These are phyloP conservation scores for Liopterus haemorrhoidalis DNA, from an alignment of 2,888 invertebrate species.

Conservation along the genomic window DNA sequence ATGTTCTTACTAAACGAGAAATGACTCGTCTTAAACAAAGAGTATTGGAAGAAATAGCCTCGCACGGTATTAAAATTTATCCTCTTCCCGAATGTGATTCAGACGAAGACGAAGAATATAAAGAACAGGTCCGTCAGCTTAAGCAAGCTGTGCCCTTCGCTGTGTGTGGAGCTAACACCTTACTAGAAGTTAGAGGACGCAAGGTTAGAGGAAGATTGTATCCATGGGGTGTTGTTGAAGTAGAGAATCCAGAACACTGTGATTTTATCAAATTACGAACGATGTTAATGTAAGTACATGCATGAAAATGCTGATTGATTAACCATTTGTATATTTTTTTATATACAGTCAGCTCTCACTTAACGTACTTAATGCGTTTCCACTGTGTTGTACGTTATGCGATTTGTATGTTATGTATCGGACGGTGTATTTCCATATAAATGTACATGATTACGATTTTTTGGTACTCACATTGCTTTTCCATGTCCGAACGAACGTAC, in stretches of 20 bases:
- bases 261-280: slow-evolving; percentile 96
- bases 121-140: slow-evolving; percentile 80
- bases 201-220: slow-evolving; percentile 91
- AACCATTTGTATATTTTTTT: no score
- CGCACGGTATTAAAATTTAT: slow-evolving; percentile 89
- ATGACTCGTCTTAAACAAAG: slow-evolving; percentile 77
- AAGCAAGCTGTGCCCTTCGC: slow-evolving; percentile 96
- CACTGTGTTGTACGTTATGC: no score
- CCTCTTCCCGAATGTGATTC: slow-evolving; percentile 93
- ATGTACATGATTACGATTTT: no score
- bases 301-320: background rate
- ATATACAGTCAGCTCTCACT: no score
- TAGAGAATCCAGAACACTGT: slow-evolving; percentile 97
- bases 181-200: slow-evolving; percentile 85
- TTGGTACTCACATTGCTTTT: no score
- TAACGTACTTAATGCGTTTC: no score
- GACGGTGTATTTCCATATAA: no score
- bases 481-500: no score
- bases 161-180: slow-evolving; percentile 90
- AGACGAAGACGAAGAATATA: slow-evolving; percentile 93
- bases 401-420: no score
- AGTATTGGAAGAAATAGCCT: slow-evolving; percentile 86
- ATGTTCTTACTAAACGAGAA: slow-evolving; percentile 90
- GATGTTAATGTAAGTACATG: slow-evolving; percentile 75
- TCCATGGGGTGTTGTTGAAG: slow-evolving; percentile 98